Evolutionary conservation across 1,140 invertebrate genomes (phyloP).

Genomic region (Leptinotarsa texana): DNA sequence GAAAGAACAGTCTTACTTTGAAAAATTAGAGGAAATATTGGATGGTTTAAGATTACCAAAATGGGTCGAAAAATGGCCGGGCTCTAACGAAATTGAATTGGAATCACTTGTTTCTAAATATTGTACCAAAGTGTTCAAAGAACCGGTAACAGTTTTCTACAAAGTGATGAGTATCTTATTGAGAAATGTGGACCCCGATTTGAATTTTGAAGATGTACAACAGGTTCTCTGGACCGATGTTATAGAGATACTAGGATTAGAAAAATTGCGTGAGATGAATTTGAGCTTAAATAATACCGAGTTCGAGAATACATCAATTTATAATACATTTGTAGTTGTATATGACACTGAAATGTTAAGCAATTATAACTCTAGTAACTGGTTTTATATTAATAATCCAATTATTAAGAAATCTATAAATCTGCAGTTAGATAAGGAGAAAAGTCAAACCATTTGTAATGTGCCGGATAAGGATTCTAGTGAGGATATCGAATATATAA

Average conservation of each 20-base stretch:
- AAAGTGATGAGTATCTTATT: slow-evolving; percentile 41
- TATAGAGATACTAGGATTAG: slow-evolving; percentile 42
- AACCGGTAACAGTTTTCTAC: slow-evolving; percentile 38
- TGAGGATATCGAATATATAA: background rate
- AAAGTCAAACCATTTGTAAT: background rate
- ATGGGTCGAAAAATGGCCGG: slow-evolving; percentile 47
- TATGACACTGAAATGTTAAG: slow-evolving; percentile 42
- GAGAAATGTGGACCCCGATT: slow-evolving; percentile 32
- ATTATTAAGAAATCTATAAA: slow-evolving; percentile 39
- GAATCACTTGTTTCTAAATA: slow-evolving; percentile 41
- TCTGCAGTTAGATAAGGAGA: slow-evolving; percentile 29
- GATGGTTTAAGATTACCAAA: slow-evolving; percentile 44
- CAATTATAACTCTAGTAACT: slow-evolving; percentile 39
- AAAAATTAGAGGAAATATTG: slow-evolving; percentile 36
- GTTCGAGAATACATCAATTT: slow-evolving; percentile 39
- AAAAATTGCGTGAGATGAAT: slow-evolving; percentile 46
- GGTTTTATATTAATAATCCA: slow-evolving; percentile 51
- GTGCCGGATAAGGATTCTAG: background rate
- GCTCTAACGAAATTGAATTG: slow-evolving; percentile 37
- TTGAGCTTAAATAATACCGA: slow-evolving; percentile 34
- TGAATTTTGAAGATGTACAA: slow-evolving; percentile 32
- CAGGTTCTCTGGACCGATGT: slow-evolving; percentile 47
- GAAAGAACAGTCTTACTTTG: slow-evolving; percentile 51
- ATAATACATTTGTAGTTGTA: slow-evolving; percentile 48
- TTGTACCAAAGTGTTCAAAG: slow-evolving; percentile 39